These are phyloP conservation scores for Leucophenga varia DNA, from an alignment of 1,140 invertebrate species.

Conservation along the genomic window DNA sequence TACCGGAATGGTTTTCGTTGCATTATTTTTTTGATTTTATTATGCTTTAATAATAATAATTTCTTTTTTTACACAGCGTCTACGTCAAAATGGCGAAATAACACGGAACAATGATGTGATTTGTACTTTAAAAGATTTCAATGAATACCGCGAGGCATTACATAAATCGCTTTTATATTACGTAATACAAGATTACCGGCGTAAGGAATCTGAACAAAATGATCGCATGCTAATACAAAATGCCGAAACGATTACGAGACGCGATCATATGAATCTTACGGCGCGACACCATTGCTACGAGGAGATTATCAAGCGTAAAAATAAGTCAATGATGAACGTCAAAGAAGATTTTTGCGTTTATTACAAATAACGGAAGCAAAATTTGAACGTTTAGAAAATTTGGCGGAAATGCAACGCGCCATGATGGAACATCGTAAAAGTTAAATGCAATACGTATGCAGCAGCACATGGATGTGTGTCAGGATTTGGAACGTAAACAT, in stretches of 20 bases:
- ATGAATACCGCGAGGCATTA: slow-evolving; percentile 2
- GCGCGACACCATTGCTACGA: slow-evolving; percentile 10
- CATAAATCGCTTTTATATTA: slow-evolving; percentile 27
- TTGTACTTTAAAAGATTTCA: slow-evolving; percentile 7
- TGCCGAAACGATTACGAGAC: slow-evolving; percentile 12
- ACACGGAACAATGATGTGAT: slow-evolving; percentile 8
- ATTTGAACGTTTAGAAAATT: slow-evolving; percentile 1
- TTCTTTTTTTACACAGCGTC: too few species aligned
- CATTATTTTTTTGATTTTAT: too few species aligned
- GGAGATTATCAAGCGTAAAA: slow-evolving; percentile 7
- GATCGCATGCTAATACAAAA: too few species aligned
- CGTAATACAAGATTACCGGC: too few species aligned
- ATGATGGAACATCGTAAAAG: slow-evolving; percentile 5
- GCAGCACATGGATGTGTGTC: slow-evolving; percentile 2
- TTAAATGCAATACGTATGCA: slow-evolving; percentile 8
- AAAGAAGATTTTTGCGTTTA: too few species aligned
- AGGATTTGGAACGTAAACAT: slow-evolving; percentile 15
- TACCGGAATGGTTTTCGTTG: too few species aligned
- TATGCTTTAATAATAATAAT: too few species aligned
- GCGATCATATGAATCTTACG: slow-evolving; percentile 14
- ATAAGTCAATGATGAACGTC: not conserved
- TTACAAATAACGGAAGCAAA: not conserved
- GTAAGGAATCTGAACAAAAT: too few species aligned
- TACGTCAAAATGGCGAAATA: not conserved
- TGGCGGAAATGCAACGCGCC: not conserved